phyloP scores from a whole-genome alignment of 2,113 vertebrate species.

The Bubo bubo region DNA sequence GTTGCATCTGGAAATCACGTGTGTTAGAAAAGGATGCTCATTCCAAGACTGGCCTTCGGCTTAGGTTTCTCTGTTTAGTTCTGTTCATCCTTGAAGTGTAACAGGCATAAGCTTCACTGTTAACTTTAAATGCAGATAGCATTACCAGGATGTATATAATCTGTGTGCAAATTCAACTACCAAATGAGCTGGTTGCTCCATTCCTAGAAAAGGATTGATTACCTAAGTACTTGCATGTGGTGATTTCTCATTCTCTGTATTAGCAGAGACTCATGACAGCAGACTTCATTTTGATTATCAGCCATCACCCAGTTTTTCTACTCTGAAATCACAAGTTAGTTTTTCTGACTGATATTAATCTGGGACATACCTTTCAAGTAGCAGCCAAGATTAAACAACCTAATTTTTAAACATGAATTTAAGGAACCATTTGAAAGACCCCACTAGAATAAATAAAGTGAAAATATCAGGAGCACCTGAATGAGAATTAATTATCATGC shows the following conservation, averaged over 20 bases:
- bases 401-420: background rate
- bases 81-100: background rate
- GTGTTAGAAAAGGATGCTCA: background rate
- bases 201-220: background rate
- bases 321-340: background rate
- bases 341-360: background rate
- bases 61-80: background rate
- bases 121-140: background rate
- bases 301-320: background rate
- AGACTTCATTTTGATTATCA: background rate
- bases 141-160: background rate
- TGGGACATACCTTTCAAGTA: background rate
- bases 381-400: background rate
- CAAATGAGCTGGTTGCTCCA: background rate
- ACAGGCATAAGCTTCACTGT: background rate
- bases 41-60: background rate
- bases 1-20: background rate
- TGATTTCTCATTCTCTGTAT: background rate
- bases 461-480: background rate
- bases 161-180: background rate
- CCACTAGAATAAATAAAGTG: background rate
- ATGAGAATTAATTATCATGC: background rate
- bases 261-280: background rate
- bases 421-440: background rate
- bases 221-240: background rate